Base-by-base conservation (phyloP, 2,888 invertebrate genomes). In the Nomada lathburiana region DNA sequence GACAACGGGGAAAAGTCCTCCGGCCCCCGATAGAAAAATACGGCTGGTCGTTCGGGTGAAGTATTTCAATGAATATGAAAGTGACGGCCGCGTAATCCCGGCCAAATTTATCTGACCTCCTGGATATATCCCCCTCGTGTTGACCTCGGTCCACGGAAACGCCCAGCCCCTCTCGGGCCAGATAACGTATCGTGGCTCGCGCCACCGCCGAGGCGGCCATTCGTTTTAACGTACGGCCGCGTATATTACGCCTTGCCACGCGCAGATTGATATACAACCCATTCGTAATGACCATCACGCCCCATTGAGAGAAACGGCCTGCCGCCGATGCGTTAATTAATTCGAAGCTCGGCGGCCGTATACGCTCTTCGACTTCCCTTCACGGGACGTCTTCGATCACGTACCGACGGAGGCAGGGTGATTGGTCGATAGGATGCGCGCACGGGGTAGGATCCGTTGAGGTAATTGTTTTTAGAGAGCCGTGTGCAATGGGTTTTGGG, bases 51-150 rank as follows among this genome's bases (percentile, higher is more conserved):
- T 91, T 92, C 89, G 86, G 87, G 90, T 92, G 92, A 92, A 90
- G 90, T 89, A 91, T 93, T 91, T 89, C 91, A 87, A 91, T 91
- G 92, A 93, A 93, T 93, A 92, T 93, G 91, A 92, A 93, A 93
- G 92, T 91, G 93, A 93, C 93, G 91, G 86, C 86, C 84, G 80
- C 88, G 91, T 93, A 92, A 93, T 93, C 92, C 92, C 57, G 86
- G 89, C 86, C 83, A 90, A 93, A 93, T 93, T 92, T 92, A 93
- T 93, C 91, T 90, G 90, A 91, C 89, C 91, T 88, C 85, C 85
- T 83, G 80, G 76, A 86, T 84, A 86, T 88, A 83, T 87, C 85
- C 82, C 82, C 85, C 80, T 85, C 74, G 82, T 81, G 71, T 69
- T 84, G 89, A 88, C 84, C 89, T 80, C 89, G 84, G 80, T 83